phyloP scores from a whole-genome alignment of 2,113 vertebrate genomes.

The Thomomys bottae region DNA sequence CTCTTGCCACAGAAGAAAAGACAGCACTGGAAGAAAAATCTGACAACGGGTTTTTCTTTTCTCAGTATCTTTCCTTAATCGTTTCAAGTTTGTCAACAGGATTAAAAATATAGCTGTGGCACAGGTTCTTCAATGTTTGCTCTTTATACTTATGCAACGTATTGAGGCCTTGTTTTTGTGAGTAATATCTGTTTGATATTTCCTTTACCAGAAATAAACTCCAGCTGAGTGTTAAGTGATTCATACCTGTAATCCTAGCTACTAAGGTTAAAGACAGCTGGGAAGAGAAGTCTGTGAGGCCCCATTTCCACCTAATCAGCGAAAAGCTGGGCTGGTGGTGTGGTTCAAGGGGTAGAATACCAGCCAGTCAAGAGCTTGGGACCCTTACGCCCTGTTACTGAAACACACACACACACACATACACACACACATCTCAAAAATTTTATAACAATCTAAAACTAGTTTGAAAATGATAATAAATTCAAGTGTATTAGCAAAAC shows the following conservation, averaged over 20 bases:
- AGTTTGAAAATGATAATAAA: conserved; percentile 13
- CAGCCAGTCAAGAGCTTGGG: no score
- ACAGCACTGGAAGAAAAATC: conserved; percentile 30
- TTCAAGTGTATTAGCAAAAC: not conserved
- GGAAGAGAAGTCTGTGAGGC: no score
- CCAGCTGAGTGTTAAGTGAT: not conserved
- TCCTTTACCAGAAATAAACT: not conserved
- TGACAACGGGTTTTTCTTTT: not conserved
- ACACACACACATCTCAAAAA: not conserved
- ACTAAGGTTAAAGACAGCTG: no score
- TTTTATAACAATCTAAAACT: not conserved
- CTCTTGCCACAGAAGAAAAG: not conserved
- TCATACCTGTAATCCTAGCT: no score
- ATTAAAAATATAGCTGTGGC: not conserved
- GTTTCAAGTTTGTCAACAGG: conserved; percentile 34
- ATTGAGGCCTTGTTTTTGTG: not conserved
- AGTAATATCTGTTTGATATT: not conserved
- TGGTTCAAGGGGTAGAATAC: no score
- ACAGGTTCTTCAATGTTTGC: not conserved
- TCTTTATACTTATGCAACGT: not conserved
- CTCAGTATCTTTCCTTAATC: not conserved
- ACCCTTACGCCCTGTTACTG: no score
- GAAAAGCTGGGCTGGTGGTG: no score
- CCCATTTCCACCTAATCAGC: no score
- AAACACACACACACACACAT: no score